Conservation (phyloP, 1,140 invertebrate genomes). For the Dinothrombium tinctorium region DNA sequence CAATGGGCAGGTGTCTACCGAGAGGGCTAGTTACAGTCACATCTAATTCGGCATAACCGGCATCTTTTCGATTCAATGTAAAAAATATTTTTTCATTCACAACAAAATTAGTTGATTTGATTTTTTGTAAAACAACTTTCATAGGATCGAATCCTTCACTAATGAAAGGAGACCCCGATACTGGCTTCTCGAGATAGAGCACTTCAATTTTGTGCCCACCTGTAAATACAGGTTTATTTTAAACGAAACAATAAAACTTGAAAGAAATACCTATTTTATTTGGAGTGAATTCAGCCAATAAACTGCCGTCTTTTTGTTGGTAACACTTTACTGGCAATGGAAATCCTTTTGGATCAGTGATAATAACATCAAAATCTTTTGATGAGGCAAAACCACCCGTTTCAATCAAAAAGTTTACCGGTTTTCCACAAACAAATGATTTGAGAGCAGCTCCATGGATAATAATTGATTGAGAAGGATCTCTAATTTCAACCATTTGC, state of each 20-base stretch:
- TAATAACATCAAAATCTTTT: constrained; percentile 37
- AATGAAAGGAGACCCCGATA: constrained; percentile 82
- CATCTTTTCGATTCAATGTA: constrained; percentile 55
- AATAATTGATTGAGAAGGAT: constrained; percentile 42
- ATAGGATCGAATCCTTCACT: constrained; percentile 81
- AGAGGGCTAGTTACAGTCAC: constrained; percentile 64
- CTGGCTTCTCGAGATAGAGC: constrained; percentile 61
- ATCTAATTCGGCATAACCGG: constrained; percentile 68
- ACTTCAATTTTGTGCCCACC: constrained; percentile 61
- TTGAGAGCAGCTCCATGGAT: constrained; percentile 54
- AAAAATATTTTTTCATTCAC: constrained; percentile 60
- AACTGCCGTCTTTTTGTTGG: constrained; percentile 75
- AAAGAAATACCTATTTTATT: constrained; percentile 21
- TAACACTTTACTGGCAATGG: constrained; percentile 80
- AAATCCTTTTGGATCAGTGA: constrained; percentile 42
- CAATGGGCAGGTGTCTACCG: constrained; percentile 57
- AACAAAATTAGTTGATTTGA: constrained; percentile 48
- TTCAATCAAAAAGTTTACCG: constrained; percentile 65
- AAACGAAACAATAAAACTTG: not conserved
- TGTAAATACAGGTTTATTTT: constrained; percentile 16
- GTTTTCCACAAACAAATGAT: constrained; percentile 47
- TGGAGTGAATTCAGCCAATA: constrained; percentile 75
- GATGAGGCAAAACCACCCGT: constrained; percentile 49
- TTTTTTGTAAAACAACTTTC: constrained; percentile 35
- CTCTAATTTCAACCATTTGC: constrained; percentile 26